A percentile compares a stretch with the other conserved stretches of the same genome.
phyloP scores from a whole-genome alignment of 2,888 invertebrate genomes.

The Frankliniella fusca region DNA sequence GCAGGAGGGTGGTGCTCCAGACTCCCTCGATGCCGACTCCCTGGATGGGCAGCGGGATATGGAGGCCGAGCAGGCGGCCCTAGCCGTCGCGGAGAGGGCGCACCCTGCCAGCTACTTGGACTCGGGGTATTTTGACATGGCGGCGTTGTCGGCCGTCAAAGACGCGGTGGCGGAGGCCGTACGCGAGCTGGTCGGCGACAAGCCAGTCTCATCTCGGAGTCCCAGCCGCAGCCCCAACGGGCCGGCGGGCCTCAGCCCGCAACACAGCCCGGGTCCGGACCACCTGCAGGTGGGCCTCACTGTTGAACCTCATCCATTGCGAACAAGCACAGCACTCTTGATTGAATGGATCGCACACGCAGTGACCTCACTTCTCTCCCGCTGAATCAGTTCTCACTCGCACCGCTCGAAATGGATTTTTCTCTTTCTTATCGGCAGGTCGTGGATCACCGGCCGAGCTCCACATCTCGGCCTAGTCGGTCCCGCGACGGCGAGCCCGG shows the following conservation, averaged over 20 bases:
- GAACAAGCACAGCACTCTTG: too few relatives aligned
- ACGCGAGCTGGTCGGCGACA: constrained; percentile 11
- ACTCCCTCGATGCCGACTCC: neutral
- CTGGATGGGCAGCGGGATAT: neutral
- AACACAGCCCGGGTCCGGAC: neutral
- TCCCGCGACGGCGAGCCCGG: constrained; percentile 6
- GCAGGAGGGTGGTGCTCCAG: neutral
- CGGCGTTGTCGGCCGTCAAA: constrained; percentile 5
- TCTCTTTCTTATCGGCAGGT: neutral
- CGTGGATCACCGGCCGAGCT: constrained; percentile 28
- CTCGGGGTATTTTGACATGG: constrained; percentile 13
- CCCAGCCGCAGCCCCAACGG: constrained; percentile 2
- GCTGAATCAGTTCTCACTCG: too few relatives aligned
- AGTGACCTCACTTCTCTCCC: too few relatives aligned
- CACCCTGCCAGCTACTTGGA: constrained; percentile 16
- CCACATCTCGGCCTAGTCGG: constrained; percentile 17
- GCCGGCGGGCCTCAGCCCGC: neutral
- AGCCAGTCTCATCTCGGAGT: neutral
- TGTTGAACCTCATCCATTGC: too few relatives aligned
- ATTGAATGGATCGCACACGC: too few relatives aligned
- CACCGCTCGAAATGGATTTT: too few relatives aligned
- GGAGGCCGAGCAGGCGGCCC: neutral
- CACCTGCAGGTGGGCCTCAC: constrained; percentile 25
- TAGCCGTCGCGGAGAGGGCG: neutral
- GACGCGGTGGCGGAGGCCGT: constrained; percentile 20